Conservation (phyloP, 2,797 vertebrate genomes). For the Pelodytes ibericus region DNA sequence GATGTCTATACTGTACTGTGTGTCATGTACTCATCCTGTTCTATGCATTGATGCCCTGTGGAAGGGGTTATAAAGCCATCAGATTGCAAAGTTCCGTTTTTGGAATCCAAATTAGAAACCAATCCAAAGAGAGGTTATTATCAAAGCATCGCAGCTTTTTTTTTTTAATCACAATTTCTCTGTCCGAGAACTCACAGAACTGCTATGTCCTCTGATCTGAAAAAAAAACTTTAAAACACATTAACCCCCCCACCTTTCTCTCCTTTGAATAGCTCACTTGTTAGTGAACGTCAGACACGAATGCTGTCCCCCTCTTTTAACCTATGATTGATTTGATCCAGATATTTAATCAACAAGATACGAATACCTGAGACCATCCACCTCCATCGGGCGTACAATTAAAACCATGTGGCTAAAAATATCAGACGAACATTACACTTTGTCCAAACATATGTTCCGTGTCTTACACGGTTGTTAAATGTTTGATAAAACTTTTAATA, state of each 20-base stretch:
- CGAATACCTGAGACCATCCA: neutral
- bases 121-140: too few species aligned
- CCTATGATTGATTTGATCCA: constrained; percentile 21
- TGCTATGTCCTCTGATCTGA: neutral
- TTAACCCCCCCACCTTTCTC: constrained; percentile 8
- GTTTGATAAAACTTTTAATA: neutral
- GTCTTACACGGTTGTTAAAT: neutral
- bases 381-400: neutral
- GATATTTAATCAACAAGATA: constrained; percentile 4
- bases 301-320: constrained; percentile 30
- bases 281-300: constrained; percentile 33
- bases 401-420: constrained; percentile 22
- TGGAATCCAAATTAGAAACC: too few species aligned
- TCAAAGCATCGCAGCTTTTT: too few species aligned
- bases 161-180: too few species aligned
- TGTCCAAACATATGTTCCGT: constrained; percentile 21
- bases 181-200: too few species aligned
- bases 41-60: too few species aligned
- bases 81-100: too few species aligned
- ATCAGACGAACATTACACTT: neutral
- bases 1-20: too few species aligned
- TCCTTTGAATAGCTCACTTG: constrained; percentile 22
- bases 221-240: constrained; percentile 12
- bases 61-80: too few species aligned
- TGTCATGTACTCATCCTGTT: too few species aligned